Conservation (phyloP, 1,140 invertebrate genomes). For the Drosophila nebulosa region DNA sequence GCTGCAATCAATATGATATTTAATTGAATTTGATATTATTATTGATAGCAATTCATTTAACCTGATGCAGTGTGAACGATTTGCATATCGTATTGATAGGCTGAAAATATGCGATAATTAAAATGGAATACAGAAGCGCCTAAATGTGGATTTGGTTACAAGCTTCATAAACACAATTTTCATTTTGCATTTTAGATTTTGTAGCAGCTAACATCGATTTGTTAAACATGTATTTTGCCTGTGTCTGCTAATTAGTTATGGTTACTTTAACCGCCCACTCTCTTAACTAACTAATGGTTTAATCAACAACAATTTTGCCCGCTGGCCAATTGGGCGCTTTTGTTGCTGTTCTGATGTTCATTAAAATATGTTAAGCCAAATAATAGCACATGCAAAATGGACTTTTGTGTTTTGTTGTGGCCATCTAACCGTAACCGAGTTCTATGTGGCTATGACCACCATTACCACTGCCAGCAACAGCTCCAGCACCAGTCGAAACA, state of each 20-base stretch:
- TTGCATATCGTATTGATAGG: conserved; percentile 32
- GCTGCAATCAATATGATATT: conserved; percentile 12
- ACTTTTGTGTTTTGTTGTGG: conserved; percentile 37
- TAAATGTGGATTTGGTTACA: conserved; percentile 1
- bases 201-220: neutral
- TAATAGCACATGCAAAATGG: conserved; percentile 55
- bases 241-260: neutral
- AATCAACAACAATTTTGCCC: conserved; percentile 13
- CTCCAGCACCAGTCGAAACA: neutral
- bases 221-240: neutral
- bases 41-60: conserved; percentile 21
- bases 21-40: conserved; percentile 35
- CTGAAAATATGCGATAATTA: conserved; percentile 21
- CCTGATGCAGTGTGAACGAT: conserved; percentile 8
- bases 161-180: neutral
- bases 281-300: neutral
- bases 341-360: conserved; percentile 48
- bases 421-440: conserved; percentile 39
- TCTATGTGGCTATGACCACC: conserved; percentile 10
- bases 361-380: conserved; percentile 67
- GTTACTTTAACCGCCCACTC: neutral
- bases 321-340: neutral
- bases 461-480: neutral
- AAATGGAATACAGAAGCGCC: conserved; percentile 6
- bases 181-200: neutral